These are phyloP conservation scores for Panorpa germanica DNA, from an alignment of 2,888 invertebrate genomes.

Conservation along the genomic window DNA sequence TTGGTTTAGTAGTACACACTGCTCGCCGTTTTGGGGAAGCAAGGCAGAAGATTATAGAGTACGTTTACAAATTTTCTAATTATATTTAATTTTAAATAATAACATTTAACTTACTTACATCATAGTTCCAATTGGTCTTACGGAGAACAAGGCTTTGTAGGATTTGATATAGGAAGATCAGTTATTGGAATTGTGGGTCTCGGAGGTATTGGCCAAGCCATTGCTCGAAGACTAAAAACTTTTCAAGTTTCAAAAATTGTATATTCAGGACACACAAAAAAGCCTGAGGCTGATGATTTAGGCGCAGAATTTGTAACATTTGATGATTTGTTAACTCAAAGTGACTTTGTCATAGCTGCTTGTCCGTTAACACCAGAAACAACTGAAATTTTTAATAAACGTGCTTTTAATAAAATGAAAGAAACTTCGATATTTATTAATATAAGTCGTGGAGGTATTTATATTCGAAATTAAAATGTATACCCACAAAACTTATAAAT, in stretches of 20 bases:
- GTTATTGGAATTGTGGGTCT: constrained; percentile 60
- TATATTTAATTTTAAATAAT: constrained; percentile 4
- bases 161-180: constrained; percentile 47
- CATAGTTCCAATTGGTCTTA: constrained; percentile 38
- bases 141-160: constrained; percentile 49
- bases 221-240: constrained; percentile 42
- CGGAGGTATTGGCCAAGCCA: constrained; percentile 51
- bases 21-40: constrained; percentile 55
- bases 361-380: constrained; percentile 53
- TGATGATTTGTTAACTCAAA: constrained; percentile 43
- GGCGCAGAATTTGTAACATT: constrained; percentile 43
- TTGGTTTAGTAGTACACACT: constrained; percentile 48
- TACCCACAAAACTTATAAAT: neutral
- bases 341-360: constrained; percentile 56
- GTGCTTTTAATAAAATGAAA: constrained; percentile 57
- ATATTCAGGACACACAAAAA: constrained; percentile 44
- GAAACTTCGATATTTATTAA: constrained; percentile 55
- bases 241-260: constrained; percentile 46
- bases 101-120: neutral
- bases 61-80: constrained; percentile 11
- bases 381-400: constrained; percentile 43
- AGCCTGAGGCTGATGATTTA: constrained; percentile 34
- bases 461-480: neutral
- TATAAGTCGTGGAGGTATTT: constrained; percentile 47
- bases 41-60: constrained; percentile 36